Evolutionary conservation across 2,888 invertebrate genomes (phyloP), one percentile per base, ranked within the genome.

Genomic region (Coenonympha glycerion): DNA sequence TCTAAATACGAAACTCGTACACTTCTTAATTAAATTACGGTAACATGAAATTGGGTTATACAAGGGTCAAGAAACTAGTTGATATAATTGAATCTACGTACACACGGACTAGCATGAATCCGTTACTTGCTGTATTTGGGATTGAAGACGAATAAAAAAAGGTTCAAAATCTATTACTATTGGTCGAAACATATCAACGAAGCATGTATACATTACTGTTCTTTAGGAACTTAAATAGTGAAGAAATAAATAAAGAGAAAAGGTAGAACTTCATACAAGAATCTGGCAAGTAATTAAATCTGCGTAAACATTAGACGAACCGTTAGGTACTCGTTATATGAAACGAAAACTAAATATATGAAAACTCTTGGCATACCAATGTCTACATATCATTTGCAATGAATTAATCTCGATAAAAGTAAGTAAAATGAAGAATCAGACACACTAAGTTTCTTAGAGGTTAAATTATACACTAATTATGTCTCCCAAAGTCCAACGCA

Each of bases 21-120:
- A 26, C 34, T 45, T 40, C 45, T 49, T 49, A 53, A 49, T 45
- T 24, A 40, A 53, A 31, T 46, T 24, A 39, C 39, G 24, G 45
- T 49, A 41, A 52, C 24, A 53, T 19, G 11, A 36, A 48, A 46
- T 53, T 45, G 22, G 21, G 40, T 53, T 50, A 22, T 40, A 36
- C 40, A 40, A 45, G 21, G 34, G 39, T 39, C 22, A 39, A 24
- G 39, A 24, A 13, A 8, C 28, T 36, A 46, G 34, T 30, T n/a
- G 33, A 46, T n/a, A 37, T 37, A 36, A 46, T 30, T 41, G 41
- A 41, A 26, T 41, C 41, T 41, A 18, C 41, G 28, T 41, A 41
- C 41, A 39, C 8, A 24, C 39, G 39, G 39, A 39, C 22, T 18
- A 18, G 26, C 19, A 28, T 26, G 19, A 28, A 28, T 18, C 41